Evolutionary conservation across 2,888 invertebrate genomes (phyloP).

Genomic region (Herminia tarsipennalis): DNA sequence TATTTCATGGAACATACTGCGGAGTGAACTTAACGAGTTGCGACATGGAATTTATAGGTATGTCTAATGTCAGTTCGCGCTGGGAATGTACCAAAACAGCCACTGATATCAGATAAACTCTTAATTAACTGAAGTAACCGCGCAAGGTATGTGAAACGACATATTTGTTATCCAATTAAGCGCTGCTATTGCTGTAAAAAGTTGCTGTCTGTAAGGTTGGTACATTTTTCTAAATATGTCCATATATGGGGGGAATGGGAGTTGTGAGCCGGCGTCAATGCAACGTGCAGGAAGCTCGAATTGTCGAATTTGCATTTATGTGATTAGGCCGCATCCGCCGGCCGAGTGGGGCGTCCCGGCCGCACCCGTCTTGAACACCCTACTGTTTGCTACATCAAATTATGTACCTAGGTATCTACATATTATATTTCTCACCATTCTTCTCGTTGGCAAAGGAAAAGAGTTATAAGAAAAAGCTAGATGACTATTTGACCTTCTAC

Average conservation of each 20-base stretch:
- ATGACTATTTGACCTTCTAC: too few relatives aligned
- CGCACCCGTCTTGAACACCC: slow-evolving; percentile 12
- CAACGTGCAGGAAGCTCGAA: slow-evolving; percentile 70
- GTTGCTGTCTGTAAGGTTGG: slow-evolving; percentile 18
- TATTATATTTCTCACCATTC: too few relatives aligned
- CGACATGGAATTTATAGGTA: slow-evolving; percentile 24
- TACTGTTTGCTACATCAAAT: background rate
- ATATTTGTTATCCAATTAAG: slow-evolving; percentile 64
- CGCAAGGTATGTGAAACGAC: slow-evolving; percentile 59
- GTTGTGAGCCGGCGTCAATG: slow-evolving; percentile 32
- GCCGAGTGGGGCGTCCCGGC: slow-evolving; percentile 17
- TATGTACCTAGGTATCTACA: too few relatives aligned
- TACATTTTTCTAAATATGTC: slow-evolving; percentile 24
- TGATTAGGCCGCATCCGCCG: slow-evolving; percentile 74
- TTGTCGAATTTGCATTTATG: slow-evolving; percentile 81
- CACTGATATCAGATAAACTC: slow-evolving; percentile 46
- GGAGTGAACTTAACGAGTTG: slow-evolving; percentile 23
- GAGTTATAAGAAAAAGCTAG: too few relatives aligned
- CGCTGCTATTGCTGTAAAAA: slow-evolving; percentile 50
- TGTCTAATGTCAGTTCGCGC: slow-evolving; percentile 27
- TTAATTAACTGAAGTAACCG: slow-evolving; percentile 64
- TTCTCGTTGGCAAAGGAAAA: too few relatives aligned
- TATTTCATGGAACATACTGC: slow-evolving; percentile 42
- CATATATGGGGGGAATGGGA: slow-evolving; percentile 32
- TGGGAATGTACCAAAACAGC: slow-evolving; percentile 18